phyloP scores from a whole-genome alignment of 1,140 invertebrate genomes.

The Epicauta chinensis region DNA sequence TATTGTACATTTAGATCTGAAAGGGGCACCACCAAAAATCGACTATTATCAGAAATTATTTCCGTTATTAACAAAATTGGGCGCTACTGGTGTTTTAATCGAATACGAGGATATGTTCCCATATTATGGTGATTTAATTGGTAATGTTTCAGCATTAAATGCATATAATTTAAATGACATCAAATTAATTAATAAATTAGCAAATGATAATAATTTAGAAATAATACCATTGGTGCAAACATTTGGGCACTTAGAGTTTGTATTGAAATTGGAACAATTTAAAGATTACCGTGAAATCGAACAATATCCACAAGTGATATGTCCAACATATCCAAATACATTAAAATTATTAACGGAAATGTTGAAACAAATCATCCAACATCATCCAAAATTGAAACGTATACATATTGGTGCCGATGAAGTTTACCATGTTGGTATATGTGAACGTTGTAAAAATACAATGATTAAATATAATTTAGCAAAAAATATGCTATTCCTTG shows the following conservation, averaged over 20 bases:
- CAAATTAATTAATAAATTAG: slow-evolving; percentile 53
- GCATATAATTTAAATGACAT: slow-evolving; percentile 71
- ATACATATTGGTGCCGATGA: slow-evolving; percentile 81
- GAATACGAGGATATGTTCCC: slow-evolving; percentile 99
- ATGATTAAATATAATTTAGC: slow-evolving; percentile 25
- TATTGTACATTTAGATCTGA: slow-evolving; percentile 81
- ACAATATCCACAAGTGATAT: slow-evolving; percentile 73
- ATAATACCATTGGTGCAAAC: slow-evolving; percentile 92
- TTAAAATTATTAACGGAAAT: slow-evolving; percentile 22
- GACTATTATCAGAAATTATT: slow-evolving; percentile 66
- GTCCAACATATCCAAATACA: slow-evolving; percentile 28
- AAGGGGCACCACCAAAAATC: slow-evolving; percentile 79
- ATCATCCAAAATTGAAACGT: slow-evolving; percentile 31
- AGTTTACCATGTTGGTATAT: slow-evolving; percentile 76
- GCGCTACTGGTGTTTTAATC: slow-evolving; percentile 69
- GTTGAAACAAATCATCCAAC: slow-evolving; percentile 25
- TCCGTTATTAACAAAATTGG: slow-evolving; percentile 65
- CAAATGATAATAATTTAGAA: slow-evolving; percentile 60
- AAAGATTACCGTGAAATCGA: slow-evolving; percentile 69
- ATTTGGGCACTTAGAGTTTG: slow-evolving; percentile 91
- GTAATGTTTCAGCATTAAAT: slow-evolving; percentile 63
- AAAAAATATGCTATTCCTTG: slow-evolving; percentile 49
- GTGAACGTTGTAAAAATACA: slow-evolving; percentile 53
- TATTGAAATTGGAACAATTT: slow-evolving; percentile 75
- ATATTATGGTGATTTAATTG: slow-evolving; percentile 60